phyloP scores from a whole-genome alignment of 2,113 vertebrate genomes.

The Oenanthe oenanthe region DNA sequence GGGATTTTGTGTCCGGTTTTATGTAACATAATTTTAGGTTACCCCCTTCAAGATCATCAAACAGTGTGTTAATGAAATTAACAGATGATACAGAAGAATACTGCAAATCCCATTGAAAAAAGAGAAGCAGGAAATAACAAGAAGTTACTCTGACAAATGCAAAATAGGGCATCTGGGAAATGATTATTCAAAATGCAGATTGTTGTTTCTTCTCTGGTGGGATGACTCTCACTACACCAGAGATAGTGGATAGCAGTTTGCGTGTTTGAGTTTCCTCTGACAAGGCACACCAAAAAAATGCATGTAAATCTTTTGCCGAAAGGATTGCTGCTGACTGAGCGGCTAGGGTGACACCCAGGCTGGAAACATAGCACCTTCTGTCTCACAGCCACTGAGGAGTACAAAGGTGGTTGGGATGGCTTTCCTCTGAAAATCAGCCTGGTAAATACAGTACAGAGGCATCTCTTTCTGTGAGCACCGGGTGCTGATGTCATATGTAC shows the following conservation, averaged over 20 bases:
- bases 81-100: slow-evolving; percentile 44
- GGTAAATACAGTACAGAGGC: neutral
- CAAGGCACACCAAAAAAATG: neutral
- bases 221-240: neutral
- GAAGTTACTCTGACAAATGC: slow-evolving; percentile 14
- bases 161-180: slow-evolving; percentile 40
- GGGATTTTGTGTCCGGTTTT: slow-evolving; percentile 12
- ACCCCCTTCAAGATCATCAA: slow-evolving; percentile 14
- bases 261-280: neutral
- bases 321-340: neutral
- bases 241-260: neutral
- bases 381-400: neutral
- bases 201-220: neutral
- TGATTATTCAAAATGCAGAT: slow-evolving; percentile 36
- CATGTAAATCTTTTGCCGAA: neutral
- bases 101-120: slow-evolving; percentile 30
- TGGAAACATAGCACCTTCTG: neutral
- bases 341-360: neutral
- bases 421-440: neutral
- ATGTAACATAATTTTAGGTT: slow-evolving; percentile 18
- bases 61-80: slow-evolving; percentile 57
- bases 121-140: slow-evolving; percentile 51
- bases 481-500: neutral
- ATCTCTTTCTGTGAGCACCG: neutral
- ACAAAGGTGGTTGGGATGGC: neutral